phyloP scores from a whole-genome alignment of 35 echinoderm and acorn worm genomes.

The Chiridota heheva region DNA sequence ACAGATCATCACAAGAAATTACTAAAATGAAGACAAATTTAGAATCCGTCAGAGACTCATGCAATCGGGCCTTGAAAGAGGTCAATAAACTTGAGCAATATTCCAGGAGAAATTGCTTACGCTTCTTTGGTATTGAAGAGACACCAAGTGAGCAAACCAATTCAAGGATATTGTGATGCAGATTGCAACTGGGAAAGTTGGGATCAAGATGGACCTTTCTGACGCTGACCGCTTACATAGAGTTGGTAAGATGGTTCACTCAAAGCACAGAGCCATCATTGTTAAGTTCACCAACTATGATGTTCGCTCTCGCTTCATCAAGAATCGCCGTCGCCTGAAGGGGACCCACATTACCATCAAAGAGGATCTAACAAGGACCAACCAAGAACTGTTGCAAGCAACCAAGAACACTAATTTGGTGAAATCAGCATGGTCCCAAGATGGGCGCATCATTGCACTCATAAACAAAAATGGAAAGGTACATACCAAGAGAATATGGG shows the following conservation, averaged over 20 bases:
- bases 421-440: constrained; percentile 1
- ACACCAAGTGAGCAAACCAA: neutral
- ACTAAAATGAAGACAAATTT: neutral
- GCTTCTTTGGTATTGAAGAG: neutral
- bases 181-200: neutral
- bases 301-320: neutral
- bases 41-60: neutral
- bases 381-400: neutral
- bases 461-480: constrained; percentile 13
- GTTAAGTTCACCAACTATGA: constrained; percentile 4
- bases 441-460: constrained; percentile 7
- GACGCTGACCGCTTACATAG: neutral
- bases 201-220: neutral
- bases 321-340: neutral
- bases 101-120: neutral
- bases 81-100: constrained; percentile 13
- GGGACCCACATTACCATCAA: constrained; percentile 16
- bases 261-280: neutral
- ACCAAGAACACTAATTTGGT: neutral
- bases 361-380: constrained; percentile 9
- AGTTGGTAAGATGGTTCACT: neutral
- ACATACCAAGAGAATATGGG: neutral
- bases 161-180: neutral
- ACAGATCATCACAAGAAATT: neutral
- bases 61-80: constrained; percentile 2